phyloP scores from a whole-genome alignment of 2,113 vertebrate species.

The Cercocebus atys region DNA sequence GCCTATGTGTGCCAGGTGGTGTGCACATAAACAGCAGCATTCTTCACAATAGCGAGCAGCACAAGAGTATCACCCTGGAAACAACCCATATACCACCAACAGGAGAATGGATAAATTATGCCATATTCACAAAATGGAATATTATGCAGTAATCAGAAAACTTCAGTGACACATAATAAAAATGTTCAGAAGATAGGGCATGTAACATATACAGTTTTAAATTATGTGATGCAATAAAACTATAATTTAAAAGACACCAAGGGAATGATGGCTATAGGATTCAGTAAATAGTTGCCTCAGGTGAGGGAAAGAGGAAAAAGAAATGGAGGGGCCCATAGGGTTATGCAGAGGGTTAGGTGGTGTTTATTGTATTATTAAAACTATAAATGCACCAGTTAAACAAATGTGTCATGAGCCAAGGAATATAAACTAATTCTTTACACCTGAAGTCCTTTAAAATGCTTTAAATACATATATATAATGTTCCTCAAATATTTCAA shows the following conservation, averaged over 20 bases:
- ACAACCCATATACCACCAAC: background rate
- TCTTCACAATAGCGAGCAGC: background rate
- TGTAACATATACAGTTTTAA: background rate
- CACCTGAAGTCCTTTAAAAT: background rate
- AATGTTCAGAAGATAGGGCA: background rate
- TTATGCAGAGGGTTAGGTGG: background rate
- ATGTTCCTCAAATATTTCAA: background rate
- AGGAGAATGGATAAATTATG: background rate
- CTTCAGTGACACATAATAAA: background rate
- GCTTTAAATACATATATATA: background rate
- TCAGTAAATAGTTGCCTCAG: background rate
- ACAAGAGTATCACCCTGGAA: background rate
- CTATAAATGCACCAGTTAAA: background rate
- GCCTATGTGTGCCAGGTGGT: background rate
- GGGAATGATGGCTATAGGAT: background rate
- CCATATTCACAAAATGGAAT: background rate
- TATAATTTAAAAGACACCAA: background rate
- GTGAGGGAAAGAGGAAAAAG: background rate
- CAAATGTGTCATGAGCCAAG: background rate
- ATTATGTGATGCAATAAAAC: background rate
- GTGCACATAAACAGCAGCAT: background rate
- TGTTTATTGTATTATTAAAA: background rate
- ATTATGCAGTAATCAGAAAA: background rate
- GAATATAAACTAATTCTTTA: slow-evolving; percentile 14
- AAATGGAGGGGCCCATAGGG: background rate